Conservation (phyloP, 2,113 vertebrate species). For the Desmodus rotundus region DNA sequence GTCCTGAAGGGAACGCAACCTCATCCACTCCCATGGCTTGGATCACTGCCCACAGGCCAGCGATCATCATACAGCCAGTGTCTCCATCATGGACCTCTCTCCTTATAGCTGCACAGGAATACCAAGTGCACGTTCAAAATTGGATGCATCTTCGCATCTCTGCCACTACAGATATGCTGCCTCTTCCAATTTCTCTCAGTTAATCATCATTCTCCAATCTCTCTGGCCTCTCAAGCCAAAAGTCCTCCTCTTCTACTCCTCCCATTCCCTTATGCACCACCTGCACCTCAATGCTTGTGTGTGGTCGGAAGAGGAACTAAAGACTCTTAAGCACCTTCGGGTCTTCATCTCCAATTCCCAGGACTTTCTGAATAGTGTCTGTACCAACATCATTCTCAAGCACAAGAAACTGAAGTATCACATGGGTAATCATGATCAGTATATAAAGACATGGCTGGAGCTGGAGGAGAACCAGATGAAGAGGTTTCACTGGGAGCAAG, state of each 20-base stretch:
- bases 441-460: conserved; percentile 95
- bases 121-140: neutral
- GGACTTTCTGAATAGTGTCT: conserved; percentile 79
- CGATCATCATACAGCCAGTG: neutral
- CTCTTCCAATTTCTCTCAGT: neutral
- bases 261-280: conserved; percentile 85
- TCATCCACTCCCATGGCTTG: too few species aligned
- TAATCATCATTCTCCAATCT: neutral
- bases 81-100: neutral
- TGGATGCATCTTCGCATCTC: too few species aligned
- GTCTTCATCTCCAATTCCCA: neutral
- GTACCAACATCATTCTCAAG: conserved; percentile 96
- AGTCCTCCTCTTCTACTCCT: neutral
- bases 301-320: conserved; percentile 97
- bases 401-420: conserved; percentile 96
- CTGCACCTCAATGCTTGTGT: conserved; percentile 96
- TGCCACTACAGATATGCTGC: neutral
- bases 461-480: conserved; percentile 99
- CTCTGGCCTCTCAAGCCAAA: neutral
- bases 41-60: neutral
- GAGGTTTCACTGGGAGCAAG: conserved; percentile 97
- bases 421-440: conserved; percentile 97
- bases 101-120: too few species aligned
- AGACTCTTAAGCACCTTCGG: conserved; percentile 69
- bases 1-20: neutral